Conservation (phyloP, 30 jellyfish, hydroid and myxozoan species). For the Chrysaora quinquecirrha region DNA sequence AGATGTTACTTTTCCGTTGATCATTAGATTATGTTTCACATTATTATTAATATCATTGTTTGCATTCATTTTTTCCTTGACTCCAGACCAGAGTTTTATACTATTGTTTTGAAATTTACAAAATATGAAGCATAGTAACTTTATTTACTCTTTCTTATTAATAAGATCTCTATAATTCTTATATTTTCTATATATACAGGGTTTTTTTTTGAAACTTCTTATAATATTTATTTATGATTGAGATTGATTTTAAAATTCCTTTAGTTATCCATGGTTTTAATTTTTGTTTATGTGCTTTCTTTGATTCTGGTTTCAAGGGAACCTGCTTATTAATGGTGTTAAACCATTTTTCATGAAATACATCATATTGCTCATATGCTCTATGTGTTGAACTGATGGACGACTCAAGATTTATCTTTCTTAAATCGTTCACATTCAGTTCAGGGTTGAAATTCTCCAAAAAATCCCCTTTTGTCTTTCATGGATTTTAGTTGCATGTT, state of each 20-base stretch:
- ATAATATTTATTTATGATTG: slow-evolving; percentile 9
- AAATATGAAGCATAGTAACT: slow-evolving; percentile 2
- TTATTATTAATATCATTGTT: neutral
- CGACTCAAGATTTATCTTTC: slow-evolving; percentile 7
- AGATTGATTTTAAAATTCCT: slow-evolving; percentile 16
- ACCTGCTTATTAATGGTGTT: neutral
- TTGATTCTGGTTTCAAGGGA: neutral
- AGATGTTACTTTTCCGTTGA: slow-evolving; percentile 14
- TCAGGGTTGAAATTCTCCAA: slow-evolving; percentile 32
- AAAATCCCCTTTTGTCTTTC: slow-evolving; percentile 16
- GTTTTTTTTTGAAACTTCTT: slow-evolving; percentile 5
- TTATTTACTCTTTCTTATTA: slow-evolving; percentile 8
- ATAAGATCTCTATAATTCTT: slow-evolving; percentile 13
- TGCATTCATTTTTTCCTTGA: slow-evolving; percentile 1
- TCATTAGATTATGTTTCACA: neutral
- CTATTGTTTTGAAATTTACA: neutral
- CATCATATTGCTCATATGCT: neutral
- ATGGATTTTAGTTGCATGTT: slow-evolving; percentile 15
- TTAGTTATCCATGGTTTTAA: slow-evolving; percentile 1
- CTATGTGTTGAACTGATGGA: neutral
- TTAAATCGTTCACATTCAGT: slow-evolving; percentile 18
- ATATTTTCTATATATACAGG: neutral
- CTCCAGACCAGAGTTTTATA: slow-evolving; percentile 11
- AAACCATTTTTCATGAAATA: neutral
- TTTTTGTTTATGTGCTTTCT: neutral